phyloP scores from a whole-genome alignment of 2,888 invertebrate species.

The Scaptomyza caliginosa region DNA sequence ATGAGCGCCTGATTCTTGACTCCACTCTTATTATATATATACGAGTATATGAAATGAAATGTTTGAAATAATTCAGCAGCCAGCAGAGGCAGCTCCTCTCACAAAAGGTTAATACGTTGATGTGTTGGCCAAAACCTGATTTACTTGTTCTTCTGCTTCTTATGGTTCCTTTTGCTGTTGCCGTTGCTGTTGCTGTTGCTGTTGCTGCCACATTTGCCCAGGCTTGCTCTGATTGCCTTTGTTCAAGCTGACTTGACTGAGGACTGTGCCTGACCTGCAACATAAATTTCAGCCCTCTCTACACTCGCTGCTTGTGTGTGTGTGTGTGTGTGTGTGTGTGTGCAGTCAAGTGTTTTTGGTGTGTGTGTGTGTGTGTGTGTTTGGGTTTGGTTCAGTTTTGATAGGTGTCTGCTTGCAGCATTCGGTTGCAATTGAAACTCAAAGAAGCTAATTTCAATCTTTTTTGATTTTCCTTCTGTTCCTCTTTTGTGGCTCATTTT shows the following conservation, averaged over 20 bases:
- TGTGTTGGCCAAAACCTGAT: slow-evolving; percentile 69
- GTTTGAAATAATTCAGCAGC: slow-evolving; percentile 69
- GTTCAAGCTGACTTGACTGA: slow-evolving; percentile 40
- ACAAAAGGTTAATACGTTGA: slow-evolving; percentile 72
- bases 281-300: slow-evolving; percentile 30
- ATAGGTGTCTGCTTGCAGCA: background rate
- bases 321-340: background rate
- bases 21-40: slow-evolving; percentile 35
- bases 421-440: slow-evolving; percentile 20
- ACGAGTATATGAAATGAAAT: slow-evolving; percentile 54
- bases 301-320: background rate
- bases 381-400: no score
- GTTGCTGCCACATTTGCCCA: slow-evolving; percentile 40
- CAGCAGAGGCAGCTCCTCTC: slow-evolving; percentile 15
- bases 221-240: slow-evolving; percentile 52
- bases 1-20: slow-evolving; percentile 20
- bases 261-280: slow-evolving; percentile 21
- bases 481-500: no score
- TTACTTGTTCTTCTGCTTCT: slow-evolving; percentile 66
- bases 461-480: background rate
- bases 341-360: slow-evolving; percentile 8
- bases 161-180: slow-evolving; percentile 35
- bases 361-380: slow-evolving; percentile 2
- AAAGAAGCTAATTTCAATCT: background rate
- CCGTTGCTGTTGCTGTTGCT: slow-evolving; percentile 27